A percentile compares a stretch with the other conserved stretches of the same genome.
Evolutionary conservation across 2,797 vertebrate species (phyloP).

Genomic region (Mormyrops attenuatus): DNA sequence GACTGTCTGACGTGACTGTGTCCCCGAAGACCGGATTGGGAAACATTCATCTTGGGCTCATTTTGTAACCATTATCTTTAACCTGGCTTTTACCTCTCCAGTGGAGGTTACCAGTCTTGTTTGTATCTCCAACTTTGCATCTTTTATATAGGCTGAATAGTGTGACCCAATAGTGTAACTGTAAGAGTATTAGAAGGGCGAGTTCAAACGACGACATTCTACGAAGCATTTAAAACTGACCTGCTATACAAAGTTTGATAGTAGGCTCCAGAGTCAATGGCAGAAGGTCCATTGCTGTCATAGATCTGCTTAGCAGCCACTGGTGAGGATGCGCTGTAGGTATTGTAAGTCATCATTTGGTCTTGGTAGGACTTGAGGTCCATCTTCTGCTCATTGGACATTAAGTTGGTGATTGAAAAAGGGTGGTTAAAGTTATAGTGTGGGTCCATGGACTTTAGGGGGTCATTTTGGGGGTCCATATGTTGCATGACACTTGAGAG

Average conservation of each 20-base stretch:
- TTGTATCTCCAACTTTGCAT: neutral
- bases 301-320: slow-evolving; percentile 68
- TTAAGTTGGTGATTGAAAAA: slow-evolving; percentile 87
- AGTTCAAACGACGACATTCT: slow-evolving; percentile 45
- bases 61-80: neutral
- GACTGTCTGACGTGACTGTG: neutral
- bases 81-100: slow-evolving; percentile 3
- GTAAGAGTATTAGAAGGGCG: neutral
- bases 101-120: neutral
- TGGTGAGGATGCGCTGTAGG: slow-evolving; percentile 56
- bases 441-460: slow-evolving; percentile 77
- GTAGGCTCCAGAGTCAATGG: slow-evolving; percentile 70
- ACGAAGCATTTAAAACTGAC: slow-evolving; percentile 79
- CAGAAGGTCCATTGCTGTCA: slow-evolving; percentile 54
- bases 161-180: slow-evolving; percentile 12
- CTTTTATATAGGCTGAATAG: slow-evolving; percentile 1
- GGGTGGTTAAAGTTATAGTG: slow-evolving; percentile 90
- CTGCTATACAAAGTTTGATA: slow-evolving; percentile 81
- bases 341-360: slow-evolving; percentile 71
- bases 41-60: neutral
- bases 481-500: slow-evolving; percentile 66
- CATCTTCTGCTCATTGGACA: slow-evolving; percentile 85
- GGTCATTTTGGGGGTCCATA: slow-evolving; percentile 76
- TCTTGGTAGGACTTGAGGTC: slow-evolving; percentile 78
- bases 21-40: neutral